These are phyloP conservation scores for Caenorhabditis brenneri DNA, from an alignment of 1,140 invertebrate species.

Conservation along the genomic window DNA sequence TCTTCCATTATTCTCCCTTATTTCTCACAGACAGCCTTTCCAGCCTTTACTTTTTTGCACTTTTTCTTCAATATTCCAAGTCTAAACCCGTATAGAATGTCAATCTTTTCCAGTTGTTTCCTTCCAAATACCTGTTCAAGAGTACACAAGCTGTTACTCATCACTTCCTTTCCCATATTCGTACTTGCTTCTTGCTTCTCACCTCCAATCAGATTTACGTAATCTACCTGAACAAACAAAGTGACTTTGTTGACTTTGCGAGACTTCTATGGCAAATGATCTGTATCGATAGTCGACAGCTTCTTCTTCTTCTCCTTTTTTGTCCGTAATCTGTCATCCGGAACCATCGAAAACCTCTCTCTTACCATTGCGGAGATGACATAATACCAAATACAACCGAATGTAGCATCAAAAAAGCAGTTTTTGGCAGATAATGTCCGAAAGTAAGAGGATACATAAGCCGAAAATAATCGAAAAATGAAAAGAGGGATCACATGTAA, in stretches of 20 bases:
- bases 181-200: background rate
- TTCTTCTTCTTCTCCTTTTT: constrained; percentile 1
- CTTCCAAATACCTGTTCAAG: too few relatives aligned
- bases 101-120: too few relatives aligned
- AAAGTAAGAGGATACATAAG: constrained; percentile 31
- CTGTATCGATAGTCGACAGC: background rate
- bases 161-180: background rate
- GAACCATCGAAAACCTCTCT: constrained; percentile 16
- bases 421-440: constrained; percentile 34
- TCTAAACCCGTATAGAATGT: too few relatives aligned
- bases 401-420: constrained; percentile 24
- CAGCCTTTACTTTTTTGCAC: too few relatives aligned
- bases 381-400: constrained; percentile 36
- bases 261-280: constrained; percentile 26
- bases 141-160: background rate
- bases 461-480: background rate
- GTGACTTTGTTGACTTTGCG: constrained; percentile 29
- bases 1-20: too few relatives aligned
- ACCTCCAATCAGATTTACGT: constrained; percentile 29
- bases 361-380: background rate
- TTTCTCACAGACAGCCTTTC: too few relatives aligned
- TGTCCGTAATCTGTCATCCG: constrained; percentile 22
- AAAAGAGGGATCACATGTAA: background rate
- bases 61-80: too few relatives aligned
- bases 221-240: constrained; percentile 30